Evolutionary conservation across 2,797 vertebrate genomes (phyloP).

Genomic region (Selene dorsalis): DNA sequence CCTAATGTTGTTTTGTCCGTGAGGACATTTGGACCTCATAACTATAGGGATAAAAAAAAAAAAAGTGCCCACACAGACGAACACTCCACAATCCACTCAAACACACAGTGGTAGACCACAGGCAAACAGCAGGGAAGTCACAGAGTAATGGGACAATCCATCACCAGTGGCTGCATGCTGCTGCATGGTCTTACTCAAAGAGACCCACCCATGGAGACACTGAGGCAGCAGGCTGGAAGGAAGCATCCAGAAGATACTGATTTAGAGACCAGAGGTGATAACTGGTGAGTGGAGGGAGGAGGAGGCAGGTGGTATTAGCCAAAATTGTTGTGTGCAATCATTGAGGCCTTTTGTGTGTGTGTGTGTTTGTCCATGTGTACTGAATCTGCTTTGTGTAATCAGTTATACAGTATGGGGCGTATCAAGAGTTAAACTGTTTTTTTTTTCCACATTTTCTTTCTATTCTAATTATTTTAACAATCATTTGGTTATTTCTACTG

Average conservation of each 20-base stretch:
- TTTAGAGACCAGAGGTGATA: constrained; percentile 68
- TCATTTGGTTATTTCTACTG: background rate
- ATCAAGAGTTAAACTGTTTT: background rate
- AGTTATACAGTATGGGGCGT: background rate
- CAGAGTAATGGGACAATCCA: constrained; percentile 81
- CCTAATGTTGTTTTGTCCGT: constrained; percentile 3
- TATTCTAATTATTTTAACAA: too few species aligned
- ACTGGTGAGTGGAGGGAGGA: constrained; percentile 26
- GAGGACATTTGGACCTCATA: constrained; percentile 20
- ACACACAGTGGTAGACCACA: constrained; percentile 61
- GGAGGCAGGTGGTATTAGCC: constrained; percentile 15
- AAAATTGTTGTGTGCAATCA: constrained; percentile 19
- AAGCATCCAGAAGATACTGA: constrained; percentile 58
- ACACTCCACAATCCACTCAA: constrained; percentile 43
- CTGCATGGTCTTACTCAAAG: constrained; percentile 73
- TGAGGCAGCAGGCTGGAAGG: constrained; percentile 54
- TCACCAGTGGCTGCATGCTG: constrained; percentile 72
- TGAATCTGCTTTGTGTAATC: background rate
- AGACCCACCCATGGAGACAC: constrained; percentile 69
- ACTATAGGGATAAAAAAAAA: constrained; percentile 21
- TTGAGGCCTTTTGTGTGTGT: background rate
- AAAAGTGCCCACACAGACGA: constrained; percentile 1
- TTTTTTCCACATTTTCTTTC: too few species aligned
- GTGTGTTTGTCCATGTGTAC: background rate
- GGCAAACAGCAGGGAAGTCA: constrained; percentile 74